These are phyloP conservation scores for Notoglanidium macrostoma DNA, from an alignment of 2,797 vertebrate genomes.

Conservation along the genomic window DNA sequence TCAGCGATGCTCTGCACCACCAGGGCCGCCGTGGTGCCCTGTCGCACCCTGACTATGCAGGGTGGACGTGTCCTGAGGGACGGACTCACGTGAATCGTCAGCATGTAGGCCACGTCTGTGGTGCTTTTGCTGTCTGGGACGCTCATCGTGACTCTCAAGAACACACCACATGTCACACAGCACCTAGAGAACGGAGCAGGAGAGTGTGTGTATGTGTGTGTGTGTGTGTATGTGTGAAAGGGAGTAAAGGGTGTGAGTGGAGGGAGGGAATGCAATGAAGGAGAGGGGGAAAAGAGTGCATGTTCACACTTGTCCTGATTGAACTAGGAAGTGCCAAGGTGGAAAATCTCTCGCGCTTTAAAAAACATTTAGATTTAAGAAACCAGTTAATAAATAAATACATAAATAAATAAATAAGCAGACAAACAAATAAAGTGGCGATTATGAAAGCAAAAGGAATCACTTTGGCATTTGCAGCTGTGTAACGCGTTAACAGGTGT, in stretches of 20 bases:
- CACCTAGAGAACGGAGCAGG: conserved; percentile 34
- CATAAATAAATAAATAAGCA: too few species aligned
- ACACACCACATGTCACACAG: conserved; percentile 73
- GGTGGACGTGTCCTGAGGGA: conserved; percentile 66
- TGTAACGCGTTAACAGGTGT: not conserved
- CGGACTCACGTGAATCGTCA: conserved; percentile 85
- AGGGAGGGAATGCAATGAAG: not conserved
- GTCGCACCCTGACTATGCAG: conserved; percentile 79
- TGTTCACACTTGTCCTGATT: conserved; percentile 41
- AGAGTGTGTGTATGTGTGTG: not conserved
- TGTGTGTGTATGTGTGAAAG: conserved; percentile 1
- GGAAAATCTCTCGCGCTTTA: not conserved
- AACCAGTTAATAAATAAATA: not conserved
- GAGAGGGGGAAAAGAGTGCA: conserved; percentile 11
- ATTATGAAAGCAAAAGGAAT: too few species aligned
- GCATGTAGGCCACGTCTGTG: conserved; percentile 69
- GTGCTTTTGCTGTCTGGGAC: conserved; percentile 70
- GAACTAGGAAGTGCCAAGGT: conserved; percentile 21
- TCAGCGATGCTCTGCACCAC: conserved; percentile 77
- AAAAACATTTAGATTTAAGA: not conserved
- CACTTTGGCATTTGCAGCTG: not conserved
- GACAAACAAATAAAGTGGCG: not conserved
- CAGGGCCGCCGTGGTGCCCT: conserved; percentile 71
- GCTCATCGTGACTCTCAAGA: conserved; percentile 83
- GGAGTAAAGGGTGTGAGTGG: not conserved